A percentile compares a stretch with the other conserved stretches of the same genome.
These are phyloP conservation scores for Hipparchia semele DNA, from an alignment of 2,888 invertebrate genomes.

Conservation along the genomic window DNA sequence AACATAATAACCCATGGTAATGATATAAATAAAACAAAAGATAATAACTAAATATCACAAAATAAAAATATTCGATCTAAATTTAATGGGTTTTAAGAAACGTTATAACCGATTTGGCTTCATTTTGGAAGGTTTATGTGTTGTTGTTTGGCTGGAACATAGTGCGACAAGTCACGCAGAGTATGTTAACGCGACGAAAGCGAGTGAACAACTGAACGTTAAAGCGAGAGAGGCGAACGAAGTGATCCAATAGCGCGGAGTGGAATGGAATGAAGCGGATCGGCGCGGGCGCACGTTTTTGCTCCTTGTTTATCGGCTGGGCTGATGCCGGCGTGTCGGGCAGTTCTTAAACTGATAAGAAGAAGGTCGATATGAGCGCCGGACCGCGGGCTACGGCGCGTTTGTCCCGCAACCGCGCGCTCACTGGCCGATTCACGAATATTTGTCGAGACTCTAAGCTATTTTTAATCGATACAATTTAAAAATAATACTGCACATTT, in stretches of 20 bases:
- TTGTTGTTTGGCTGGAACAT: constrained; percentile 80
- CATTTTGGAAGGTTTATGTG: constrained; percentile 82
- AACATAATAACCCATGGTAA: constrained; percentile 76
- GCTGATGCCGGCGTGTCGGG: constrained; percentile 49
- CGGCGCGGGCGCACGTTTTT: constrained; percentile 81
- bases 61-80: constrained; percentile 78
- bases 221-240: constrained; percentile 61
- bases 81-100: constrained; percentile 74
- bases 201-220: constrained; percentile 76
- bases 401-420: constrained; percentile 51
- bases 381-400: constrained; percentile 48
- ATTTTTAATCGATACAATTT: constrained; percentile 69
- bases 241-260: constrained; percentile 66
- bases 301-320: constrained; percentile 76
- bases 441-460: constrained; percentile 66
- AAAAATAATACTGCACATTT: constrained; percentile 72
- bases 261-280: constrained; percentile 71
- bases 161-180: constrained; percentile 68
- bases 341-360: constrained; percentile 74
- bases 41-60: constrained; percentile 82
- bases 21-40: constrained; percentile 72
- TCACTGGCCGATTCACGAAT: constrained; percentile 47
- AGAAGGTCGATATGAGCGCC: constrained; percentile 71
- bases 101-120: constrained; percentile 82
- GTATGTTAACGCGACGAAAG: constrained; percentile 70